Evolutionary conservation across 1,140 invertebrate genomes (phyloP).

Genomic region (Pseudobourletiella spinata): DNA sequence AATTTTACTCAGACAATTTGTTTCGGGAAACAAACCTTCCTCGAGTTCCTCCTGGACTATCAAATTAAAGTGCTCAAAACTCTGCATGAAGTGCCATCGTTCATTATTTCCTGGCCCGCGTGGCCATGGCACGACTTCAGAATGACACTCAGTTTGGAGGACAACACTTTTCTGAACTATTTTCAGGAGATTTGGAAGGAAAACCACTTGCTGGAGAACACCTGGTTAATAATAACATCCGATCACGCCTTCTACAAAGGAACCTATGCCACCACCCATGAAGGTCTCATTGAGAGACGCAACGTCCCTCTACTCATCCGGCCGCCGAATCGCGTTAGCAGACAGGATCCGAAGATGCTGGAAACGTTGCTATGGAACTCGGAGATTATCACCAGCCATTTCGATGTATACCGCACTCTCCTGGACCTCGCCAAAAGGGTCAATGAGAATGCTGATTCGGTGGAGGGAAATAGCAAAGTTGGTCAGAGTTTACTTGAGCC

Average conservation of each 20-base stretch:
- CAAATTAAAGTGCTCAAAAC: not conserved
- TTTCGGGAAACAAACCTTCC: not conserved
- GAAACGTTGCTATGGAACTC: constrained; percentile 1
- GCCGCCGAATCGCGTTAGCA: not conserved
- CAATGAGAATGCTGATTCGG: not conserved
- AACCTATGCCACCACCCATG: constrained; percentile 1
- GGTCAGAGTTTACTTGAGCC: not conserved
- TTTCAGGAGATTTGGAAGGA: not conserved
- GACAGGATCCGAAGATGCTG: not conserved
- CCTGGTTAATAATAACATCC: constrained; percentile 1
- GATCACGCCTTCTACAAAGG: constrained; percentile 8
- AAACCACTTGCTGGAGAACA: constrained; percentile 6
- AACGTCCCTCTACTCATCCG: constrained; percentile 8
- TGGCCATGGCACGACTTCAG: constrained; percentile 11
- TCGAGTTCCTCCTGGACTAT: constrained; percentile 10
- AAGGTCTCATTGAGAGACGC: constrained; percentile 7
- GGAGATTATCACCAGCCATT: not conserved
- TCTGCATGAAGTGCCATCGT: not conserved
- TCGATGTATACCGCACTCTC: constrained; percentile 16
- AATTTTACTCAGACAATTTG: not conserved
- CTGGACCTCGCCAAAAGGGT: not conserved
- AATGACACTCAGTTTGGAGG: not conserved
- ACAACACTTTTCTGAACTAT: not conserved
- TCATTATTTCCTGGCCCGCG: constrained; percentile 3
- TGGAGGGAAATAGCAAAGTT: not conserved